phyloP scores from a whole-genome alignment of 2,888 invertebrate species.

The Netelia virgata region DNA sequence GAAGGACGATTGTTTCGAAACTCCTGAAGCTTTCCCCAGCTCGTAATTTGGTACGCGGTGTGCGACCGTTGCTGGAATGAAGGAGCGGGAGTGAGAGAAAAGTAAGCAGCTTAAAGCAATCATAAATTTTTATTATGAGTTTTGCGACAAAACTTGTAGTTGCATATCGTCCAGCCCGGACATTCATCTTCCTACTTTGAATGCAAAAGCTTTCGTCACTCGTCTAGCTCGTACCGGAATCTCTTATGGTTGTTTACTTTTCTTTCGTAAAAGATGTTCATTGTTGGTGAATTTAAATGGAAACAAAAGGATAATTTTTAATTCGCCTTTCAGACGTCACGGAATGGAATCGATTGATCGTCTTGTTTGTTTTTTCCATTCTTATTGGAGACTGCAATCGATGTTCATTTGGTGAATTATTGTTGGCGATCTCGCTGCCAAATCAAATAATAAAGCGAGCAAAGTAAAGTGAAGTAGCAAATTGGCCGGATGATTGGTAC shows the following conservation, averaged over 20 bases:
- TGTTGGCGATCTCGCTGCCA: constrained; percentile 1
- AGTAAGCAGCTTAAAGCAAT: constrained; percentile 71
- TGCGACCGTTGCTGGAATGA: constrained; percentile 14
- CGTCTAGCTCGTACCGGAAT: constrained; percentile 10
- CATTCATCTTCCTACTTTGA: constrained; percentile 32
- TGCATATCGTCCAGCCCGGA: constrained; percentile 9
- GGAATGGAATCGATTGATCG: neutral
- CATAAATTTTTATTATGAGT: constrained; percentile 79
- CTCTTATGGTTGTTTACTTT: constrained; percentile 4
- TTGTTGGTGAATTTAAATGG: neutral
- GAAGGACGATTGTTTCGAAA: constrained; percentile 69
- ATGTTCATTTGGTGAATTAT: neutral
- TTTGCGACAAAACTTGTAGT: constrained; percentile 57
- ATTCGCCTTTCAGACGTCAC: neutral
- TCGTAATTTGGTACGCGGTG: constrained; percentile 48
- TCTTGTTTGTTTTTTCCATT: neutral
- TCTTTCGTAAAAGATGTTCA: neutral
- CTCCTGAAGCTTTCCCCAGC: constrained; percentile 60
- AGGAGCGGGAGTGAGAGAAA: constrained; percentile 23
- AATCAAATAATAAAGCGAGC: constrained; percentile 22
- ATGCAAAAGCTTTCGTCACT: constrained; percentile 37
- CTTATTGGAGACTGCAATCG: constrained; percentile 1
- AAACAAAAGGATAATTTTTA: neutral
- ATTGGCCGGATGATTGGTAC: constrained; percentile 39
- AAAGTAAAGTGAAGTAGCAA: constrained; percentile 15